These are phyloP conservation scores for Brachynemurus nebulosus DNA, from an alignment of 2,888 invertebrate species.

Conservation along the genomic window DNA sequence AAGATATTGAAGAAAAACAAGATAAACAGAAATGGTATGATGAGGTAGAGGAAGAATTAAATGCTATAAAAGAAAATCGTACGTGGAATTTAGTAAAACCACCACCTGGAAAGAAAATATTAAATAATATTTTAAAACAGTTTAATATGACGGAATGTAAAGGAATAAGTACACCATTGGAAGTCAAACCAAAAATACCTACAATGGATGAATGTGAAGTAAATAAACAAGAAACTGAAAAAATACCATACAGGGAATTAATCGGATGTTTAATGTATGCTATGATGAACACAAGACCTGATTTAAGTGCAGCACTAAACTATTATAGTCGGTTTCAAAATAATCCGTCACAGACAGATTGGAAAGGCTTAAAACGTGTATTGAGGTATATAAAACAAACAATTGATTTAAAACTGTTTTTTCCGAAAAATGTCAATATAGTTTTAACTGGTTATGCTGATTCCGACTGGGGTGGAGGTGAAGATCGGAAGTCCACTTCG, in stretches of 20 bases:
- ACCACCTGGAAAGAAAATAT: not conserved
- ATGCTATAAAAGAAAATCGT: conserved; percentile 5
- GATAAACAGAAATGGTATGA: no score
- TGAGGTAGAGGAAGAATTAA: no score
- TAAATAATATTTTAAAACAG: conserved; percentile 12
- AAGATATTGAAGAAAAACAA: conserved; percentile 10
- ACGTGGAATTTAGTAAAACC: no score
- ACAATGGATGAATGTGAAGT: no score
- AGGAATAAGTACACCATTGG: conserved; percentile 15
- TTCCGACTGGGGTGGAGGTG: conserved; percentile 11
- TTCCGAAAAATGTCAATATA: not conserved
- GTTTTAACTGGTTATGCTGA: conserved; percentile 15
- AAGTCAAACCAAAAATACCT: conserved; percentile 9
- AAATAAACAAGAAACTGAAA: not conserved
- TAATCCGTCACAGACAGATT: not conserved
- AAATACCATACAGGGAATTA: conserved; percentile 15
- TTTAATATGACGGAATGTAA: conserved; percentile 18
- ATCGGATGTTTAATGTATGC: conserved; percentile 17
- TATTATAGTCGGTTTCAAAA: no score
- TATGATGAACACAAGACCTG: conserved; percentile 14
- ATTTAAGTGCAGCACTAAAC: no score
- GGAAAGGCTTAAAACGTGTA: not conserved
- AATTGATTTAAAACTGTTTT: not conserved
- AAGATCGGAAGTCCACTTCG: not conserved
- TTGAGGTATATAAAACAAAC: not conserved